Percentiles rank a stretch among this genome's conserved stretches.
These are phyloP conservation scores for Muscicapa striata DNA, from an alignment of 2,797 vertebrate genomes.

Conservation along the genomic window DNA sequence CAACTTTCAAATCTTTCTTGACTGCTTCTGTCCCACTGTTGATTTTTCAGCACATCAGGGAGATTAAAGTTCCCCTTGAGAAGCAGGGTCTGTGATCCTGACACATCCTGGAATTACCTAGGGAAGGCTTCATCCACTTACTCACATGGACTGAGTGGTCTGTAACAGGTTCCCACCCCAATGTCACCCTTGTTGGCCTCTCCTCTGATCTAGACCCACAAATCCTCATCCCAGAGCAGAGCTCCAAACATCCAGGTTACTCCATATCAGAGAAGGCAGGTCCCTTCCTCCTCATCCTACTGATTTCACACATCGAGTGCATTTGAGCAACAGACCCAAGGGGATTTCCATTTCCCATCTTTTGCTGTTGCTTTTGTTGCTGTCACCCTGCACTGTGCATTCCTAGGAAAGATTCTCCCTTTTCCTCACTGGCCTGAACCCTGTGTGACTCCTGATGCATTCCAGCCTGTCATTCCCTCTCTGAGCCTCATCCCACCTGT, in stretches of 20 bases:
- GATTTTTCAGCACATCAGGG: not conserved
- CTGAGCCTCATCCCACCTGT: not conserved
- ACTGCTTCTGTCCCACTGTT: not conserved
- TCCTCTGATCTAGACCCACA: not conserved
- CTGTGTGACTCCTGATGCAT: not conserved
- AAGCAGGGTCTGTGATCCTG: not conserved
- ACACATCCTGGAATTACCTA: not conserved
- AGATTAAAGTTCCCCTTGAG: fast-evolving
- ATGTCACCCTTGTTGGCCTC: not conserved
- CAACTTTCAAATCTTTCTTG: not conserved
- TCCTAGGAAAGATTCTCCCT: not conserved
- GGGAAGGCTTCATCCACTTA: not conserved
- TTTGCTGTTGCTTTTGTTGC: not conserved
- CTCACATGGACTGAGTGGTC: fast-evolving
- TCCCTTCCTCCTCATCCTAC: not conserved
- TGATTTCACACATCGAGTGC: fast-evolving
- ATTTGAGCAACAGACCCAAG: not conserved
- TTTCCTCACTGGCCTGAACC: not conserved
- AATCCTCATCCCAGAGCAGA: not conserved
- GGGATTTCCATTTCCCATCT: not conserved
- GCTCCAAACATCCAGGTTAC: not conserved
- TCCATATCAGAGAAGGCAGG: not conserved
- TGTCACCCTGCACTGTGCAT: not conserved
- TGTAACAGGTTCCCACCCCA: not conserved
- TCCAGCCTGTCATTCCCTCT: not conserved